Base-by-base conservation (phyloP, 2,797 vertebrate species). In the Phrynocephalus forsythii region DNA sequence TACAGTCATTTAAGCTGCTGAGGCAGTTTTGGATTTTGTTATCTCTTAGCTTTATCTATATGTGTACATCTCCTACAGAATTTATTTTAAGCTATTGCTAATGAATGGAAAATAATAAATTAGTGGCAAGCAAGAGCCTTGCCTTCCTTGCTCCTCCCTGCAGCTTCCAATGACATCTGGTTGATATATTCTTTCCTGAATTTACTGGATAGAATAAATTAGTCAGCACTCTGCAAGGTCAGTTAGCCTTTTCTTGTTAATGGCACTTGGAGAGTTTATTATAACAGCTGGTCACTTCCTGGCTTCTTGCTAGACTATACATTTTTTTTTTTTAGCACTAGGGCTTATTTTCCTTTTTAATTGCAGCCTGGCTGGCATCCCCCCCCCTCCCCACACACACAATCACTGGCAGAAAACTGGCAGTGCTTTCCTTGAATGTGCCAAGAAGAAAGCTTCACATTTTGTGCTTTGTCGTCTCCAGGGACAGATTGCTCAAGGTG, bases 391-490 rank as follows among this genome's bases (percentile, higher is more conserved):
- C n/a, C n/a, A n/a, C n/a, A n/a, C n/a, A n/a, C 50, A 20, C 20
- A 1, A 1, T 30, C 9, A 10, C 52, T 60, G 77, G 85, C 69
- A 84, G 82, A 77, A 87, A 82, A 81, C 60, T 26, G 82, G 63
- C 22, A 66, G 44, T n/a, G 63, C 63, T 44, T 87, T 90, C 78
- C 72, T 90, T 85, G 86, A 87, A 87, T 72, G 38, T 87, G 50
- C 89, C 67, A 56, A 71, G 18, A 50, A 82, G 72, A 81, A 78
- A 84, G 2, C 50, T 85, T 77, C 48, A 7, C 4, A 8, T 71
- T 72, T 63, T 85, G 28, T 22, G 48, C n/a, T 16, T 77, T 15
- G 78, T 90, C 89, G 87, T 87, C 52, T 81, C 72, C 22, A 76
- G 24, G 85, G 85, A 80, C 71, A 9, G 83, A 82, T 90, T 71